These are phyloP conservation scores for Australoheros scitulus DNA, from an alignment of 2,113 vertebrate genomes.

Conservation along the genomic window DNA sequence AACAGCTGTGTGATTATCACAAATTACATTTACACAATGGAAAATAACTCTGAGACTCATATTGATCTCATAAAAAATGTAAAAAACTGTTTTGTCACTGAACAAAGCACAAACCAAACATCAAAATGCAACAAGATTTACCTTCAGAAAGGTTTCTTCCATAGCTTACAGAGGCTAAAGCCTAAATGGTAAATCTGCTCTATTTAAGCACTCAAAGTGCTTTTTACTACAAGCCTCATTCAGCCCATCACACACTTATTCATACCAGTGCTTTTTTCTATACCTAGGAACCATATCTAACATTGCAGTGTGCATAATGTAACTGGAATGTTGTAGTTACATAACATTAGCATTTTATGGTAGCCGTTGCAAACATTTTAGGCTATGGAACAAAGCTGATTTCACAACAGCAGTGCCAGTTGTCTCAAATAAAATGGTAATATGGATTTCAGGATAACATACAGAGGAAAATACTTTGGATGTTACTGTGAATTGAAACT, in stretches of 20 bases:
- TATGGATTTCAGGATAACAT: not conserved
- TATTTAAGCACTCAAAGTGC: too few relatives aligned
- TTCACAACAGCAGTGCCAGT: not conserved
- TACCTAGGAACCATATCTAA: too few relatives aligned
- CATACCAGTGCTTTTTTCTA: too few relatives aligned
- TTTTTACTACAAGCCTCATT: too few relatives aligned
- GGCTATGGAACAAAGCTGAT: not conserved
- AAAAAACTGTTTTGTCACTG: not conserved
- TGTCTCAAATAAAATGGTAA: not conserved
- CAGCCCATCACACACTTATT: too few relatives aligned
- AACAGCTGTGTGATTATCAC: conserved; percentile 8
- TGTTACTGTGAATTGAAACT: too few relatives aligned
- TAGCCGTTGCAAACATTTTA: not conserved
- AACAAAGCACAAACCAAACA: not conserved
- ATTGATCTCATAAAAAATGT: not conserved
- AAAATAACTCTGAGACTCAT: conserved; percentile 3
- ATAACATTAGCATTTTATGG: not conserved
- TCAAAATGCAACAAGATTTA: not conserved
- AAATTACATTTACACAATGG: not conserved
- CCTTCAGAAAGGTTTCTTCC: not conserved
- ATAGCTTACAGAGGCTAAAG: not conserved
- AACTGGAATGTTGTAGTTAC: not conserved
- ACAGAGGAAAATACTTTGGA: not conserved
- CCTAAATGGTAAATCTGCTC: too few relatives aligned
- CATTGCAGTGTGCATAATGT: too few relatives aligned